Conservation (phyloP, 2,797 vertebrate species). For the Sebastes variabilis region DNA sequence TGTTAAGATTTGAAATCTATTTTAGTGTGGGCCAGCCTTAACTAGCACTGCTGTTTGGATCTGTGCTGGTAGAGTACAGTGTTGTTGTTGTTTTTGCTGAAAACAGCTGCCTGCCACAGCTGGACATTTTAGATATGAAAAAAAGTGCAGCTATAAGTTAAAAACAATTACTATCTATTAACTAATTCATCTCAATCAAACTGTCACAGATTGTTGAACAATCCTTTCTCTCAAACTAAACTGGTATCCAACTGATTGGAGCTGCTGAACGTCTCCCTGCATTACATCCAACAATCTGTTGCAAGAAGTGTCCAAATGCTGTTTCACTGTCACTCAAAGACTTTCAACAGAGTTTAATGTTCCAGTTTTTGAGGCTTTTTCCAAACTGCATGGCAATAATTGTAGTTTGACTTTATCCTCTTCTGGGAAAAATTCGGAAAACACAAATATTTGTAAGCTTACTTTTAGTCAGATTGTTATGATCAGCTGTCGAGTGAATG, state of each 20-base stretch:
- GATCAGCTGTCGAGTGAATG: conserved; percentile 14
- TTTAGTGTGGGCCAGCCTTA: too few relatives aligned
- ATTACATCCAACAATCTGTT: not conserved
- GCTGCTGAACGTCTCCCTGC: not conserved
- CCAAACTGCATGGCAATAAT: not conserved
- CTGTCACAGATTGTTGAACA: not conserved
- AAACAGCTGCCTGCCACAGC: too few relatives aligned
- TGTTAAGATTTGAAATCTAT: too few relatives aligned
- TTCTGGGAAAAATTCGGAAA: not conserved
- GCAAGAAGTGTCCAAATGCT: not conserved
- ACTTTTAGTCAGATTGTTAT: not conserved
- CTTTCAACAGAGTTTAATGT: not conserved
- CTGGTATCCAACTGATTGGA: not conserved
- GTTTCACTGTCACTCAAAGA: not conserved
- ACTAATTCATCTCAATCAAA: not conserved
- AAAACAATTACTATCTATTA: not conserved
- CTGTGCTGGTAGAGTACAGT: too few relatives aligned
- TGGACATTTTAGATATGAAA: not conserved
- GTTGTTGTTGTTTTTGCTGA: too few relatives aligned
- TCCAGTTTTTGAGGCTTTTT: not conserved
- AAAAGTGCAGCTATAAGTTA: not conserved
- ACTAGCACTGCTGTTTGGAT: too few relatives aligned
- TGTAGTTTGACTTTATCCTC: not conserved
- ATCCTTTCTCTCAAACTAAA: not conserved
- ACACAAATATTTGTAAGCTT: not conserved